Conservation (phyloP, 1,140 invertebrate species). For the Apis laboriosa region DNA sequence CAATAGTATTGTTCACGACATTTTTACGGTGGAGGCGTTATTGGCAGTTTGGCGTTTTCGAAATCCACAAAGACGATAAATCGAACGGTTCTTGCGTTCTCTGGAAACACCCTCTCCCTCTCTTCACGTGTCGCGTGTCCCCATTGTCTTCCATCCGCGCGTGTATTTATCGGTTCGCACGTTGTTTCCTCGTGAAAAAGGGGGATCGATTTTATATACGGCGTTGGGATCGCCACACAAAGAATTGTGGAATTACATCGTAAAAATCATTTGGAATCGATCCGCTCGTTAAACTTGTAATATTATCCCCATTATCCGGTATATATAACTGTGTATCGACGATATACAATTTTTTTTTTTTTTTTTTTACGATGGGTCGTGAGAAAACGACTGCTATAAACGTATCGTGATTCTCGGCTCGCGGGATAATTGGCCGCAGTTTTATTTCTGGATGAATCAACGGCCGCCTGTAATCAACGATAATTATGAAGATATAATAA, state of each 20-base stretch:
- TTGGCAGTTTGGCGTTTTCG: conserved; percentile 14
- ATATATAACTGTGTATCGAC: neutral
- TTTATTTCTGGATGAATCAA: neutral
- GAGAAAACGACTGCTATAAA: neutral
- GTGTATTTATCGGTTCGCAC: conserved; percentile 7
- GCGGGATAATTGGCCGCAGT: neutral
- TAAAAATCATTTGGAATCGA: neutral
- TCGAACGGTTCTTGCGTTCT: conserved; percentile 9
- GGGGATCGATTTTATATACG: neutral
- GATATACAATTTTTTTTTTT: neutral
- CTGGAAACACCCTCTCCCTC: neutral
- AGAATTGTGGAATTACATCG: neutral
- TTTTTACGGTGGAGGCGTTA: conserved; percentile 36
- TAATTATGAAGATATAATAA: neutral
- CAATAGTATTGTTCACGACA: conserved; percentile 24
- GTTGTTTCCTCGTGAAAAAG: neutral
- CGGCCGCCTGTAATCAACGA: neutral
- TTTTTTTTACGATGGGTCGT: neutral
- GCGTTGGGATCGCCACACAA: neutral
- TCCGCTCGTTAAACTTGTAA: neutral
- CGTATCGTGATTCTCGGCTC: neutral
- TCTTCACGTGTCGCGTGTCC: neutral
- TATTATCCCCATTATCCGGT: neutral
- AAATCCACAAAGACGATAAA: conserved; percentile 46
- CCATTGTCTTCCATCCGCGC: conserved; percentile 1